Evolutionary conservation across 2,797 vertebrate species (phyloP).

Genomic region (Malurus leucopterus): DNA sequence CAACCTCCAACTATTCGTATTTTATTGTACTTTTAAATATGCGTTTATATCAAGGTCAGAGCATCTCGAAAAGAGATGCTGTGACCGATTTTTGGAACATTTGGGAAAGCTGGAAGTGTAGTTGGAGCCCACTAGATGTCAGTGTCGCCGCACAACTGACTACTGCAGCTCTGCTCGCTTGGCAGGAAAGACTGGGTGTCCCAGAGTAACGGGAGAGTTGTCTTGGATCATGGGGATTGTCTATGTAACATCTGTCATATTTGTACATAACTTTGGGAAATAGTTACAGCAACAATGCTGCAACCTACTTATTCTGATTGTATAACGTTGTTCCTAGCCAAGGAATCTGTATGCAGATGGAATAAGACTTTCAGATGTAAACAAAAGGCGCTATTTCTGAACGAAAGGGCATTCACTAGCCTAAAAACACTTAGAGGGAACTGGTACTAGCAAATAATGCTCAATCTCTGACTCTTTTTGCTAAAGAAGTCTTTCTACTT

Average conservation of each 20-base stretch:
- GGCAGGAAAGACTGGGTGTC: too few species aligned
- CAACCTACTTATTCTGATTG: neutral
- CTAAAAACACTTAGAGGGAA: neutral
- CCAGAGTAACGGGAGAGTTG: neutral
- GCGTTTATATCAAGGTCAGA: neutral
- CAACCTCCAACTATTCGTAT: neutral
- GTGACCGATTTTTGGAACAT: neutral
- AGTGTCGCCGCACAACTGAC: slow-evolving; percentile 6
- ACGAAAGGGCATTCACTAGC: neutral
- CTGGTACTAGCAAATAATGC: neutral
- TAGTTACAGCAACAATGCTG: neutral
- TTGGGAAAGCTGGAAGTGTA: neutral
- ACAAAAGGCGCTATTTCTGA: neutral
- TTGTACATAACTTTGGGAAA: neutral
- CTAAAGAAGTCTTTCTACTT: neutral
- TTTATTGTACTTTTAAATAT: neutral
- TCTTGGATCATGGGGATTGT: too few species aligned
- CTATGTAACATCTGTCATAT: neutral
- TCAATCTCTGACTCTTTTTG: neutral
- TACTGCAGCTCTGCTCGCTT: neutral
- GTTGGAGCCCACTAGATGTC: slow-evolving; percentile 61
- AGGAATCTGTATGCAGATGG: neutral
- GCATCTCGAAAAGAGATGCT: neutral
- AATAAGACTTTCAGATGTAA: neutral
- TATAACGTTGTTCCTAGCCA: neutral